Percentiles rank a stretch among this genome's conserved stretches.
phyloP scores from a whole-genome alignment of 2,888 invertebrate species.

The Cryptus armator region DNA sequence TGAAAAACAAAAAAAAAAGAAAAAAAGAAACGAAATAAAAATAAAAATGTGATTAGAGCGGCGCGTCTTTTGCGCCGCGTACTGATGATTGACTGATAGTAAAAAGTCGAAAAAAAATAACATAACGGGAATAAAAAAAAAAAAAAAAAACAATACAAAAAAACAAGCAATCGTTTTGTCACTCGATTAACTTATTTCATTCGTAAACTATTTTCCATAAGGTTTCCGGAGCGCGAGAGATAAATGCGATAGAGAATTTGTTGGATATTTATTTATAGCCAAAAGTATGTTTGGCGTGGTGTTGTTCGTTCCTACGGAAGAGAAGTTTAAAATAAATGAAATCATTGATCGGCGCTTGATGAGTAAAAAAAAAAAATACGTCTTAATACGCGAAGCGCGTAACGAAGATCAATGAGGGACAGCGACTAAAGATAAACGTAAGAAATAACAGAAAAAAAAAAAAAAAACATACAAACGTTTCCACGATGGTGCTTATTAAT shows the following conservation, averaged over 20 bases:
- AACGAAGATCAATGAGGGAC: conserved; percentile 21
- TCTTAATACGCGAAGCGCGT: not conserved
- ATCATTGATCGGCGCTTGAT: conserved; percentile 6
- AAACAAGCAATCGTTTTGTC: conserved; percentile 43
- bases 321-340: conserved; percentile 33
- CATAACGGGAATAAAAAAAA: not conserved
- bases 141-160: conserved; percentile 34
- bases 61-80: conserved; percentile 10
- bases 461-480: conserved; percentile 44
- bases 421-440: conserved; percentile 60
- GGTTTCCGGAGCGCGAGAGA: not conserved
- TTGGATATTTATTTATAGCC: conserved; percentile 60
- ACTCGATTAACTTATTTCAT: conserved; percentile 37
- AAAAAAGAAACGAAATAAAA: conserved; percentile 3
- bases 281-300: conserved; percentile 26
- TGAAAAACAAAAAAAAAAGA: not conserved
- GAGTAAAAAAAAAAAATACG: not conserved
- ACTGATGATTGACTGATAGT: conserved; percentile 48
- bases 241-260: conserved; percentile 19
- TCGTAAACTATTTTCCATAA: conserved; percentile 32
- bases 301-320: conserved; percentile 58
- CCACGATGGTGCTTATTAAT: conserved; percentile 74
- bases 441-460: conserved; percentile 49
- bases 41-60: conserved; percentile 39
- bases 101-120: conserved; percentile 41